These are phyloP conservation scores for Colistium nudipinnis DNA, from an alignment of 2,113 vertebrate genomes.

Conservation along the genomic window DNA sequence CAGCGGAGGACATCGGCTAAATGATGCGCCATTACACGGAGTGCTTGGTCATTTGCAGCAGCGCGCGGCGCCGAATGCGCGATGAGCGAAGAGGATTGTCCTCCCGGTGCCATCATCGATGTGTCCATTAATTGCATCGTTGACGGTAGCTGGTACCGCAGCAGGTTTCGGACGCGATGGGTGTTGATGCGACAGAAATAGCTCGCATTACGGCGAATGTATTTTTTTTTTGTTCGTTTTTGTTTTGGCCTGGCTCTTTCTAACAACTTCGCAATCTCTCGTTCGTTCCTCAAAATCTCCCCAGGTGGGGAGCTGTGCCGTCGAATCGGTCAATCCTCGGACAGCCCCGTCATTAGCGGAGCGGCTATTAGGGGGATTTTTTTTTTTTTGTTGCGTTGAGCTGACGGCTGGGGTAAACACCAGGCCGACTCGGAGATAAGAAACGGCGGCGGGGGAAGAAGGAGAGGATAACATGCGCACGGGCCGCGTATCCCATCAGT, in stretches of 20 bases:
- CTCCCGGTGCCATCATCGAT: conserved; percentile 71
- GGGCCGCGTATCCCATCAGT: conserved; percentile 87
- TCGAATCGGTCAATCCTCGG: not conserved
- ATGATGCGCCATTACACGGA: conserved; percentile 82
- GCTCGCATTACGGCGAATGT: conserved; percentile 22
- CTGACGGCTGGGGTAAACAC: conserved; percentile 77
- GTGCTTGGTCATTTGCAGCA: conserved; percentile 79
- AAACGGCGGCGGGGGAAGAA: conserved; percentile 85
- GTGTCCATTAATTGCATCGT: conserved; percentile 76
- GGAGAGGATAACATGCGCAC: conserved; percentile 89
- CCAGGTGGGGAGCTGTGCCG: not conserved
- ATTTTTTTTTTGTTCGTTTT: not conserved
- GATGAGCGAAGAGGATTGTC: conserved; percentile 71
- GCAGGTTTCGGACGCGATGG: conserved; percentile 61
- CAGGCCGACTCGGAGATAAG: conserved; percentile 83
- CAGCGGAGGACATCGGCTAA: conserved; percentile 81
- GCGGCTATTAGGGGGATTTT: conserved; percentile 64
- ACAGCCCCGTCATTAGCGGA: conserved; percentile 65
- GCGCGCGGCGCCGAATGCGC: conserved; percentile 65
- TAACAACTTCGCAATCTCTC: conserved; percentile 5
- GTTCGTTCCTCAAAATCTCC: conserved; percentile 21
- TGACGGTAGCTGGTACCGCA: conserved; percentile 60
- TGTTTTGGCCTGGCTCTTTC: not conserved
- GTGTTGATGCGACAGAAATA: conserved; percentile 53
- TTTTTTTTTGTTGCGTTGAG: conserved; percentile 75